phyloP scores from a whole-genome alignment of 2,888 invertebrate genomes.

The Rhagonycha fulva region DNA sequence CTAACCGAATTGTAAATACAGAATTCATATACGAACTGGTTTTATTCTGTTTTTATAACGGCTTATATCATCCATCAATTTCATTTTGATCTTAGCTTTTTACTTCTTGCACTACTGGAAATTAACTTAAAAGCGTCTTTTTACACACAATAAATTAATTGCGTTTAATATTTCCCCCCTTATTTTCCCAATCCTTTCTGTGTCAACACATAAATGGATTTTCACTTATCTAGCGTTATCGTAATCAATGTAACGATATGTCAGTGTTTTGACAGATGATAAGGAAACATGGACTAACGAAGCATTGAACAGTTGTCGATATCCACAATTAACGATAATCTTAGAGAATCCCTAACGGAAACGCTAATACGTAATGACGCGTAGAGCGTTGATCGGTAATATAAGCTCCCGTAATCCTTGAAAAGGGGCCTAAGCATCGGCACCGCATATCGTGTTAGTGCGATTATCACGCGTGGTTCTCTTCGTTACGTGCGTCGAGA shows the following conservation, averaged over 20 bases:
- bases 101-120: background rate
- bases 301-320: slow-evolving; percentile 41
- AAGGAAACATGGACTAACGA: slow-evolving; percentile 41
- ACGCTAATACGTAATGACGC: slow-evolving; percentile 49
- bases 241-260: background rate
- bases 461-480: slow-evolving; percentile 52
- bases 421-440: slow-evolving; percentile 30
- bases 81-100: background rate
- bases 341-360: slow-evolving; percentile 43
- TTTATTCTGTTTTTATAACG: background rate
- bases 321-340: slow-evolving; percentile 45
- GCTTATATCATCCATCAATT: background rate
- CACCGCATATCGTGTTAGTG: slow-evolving; percentile 48
- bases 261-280: slow-evolving; percentile 37
- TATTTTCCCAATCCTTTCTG: background rate
- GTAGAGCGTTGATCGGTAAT: slow-evolving; percentile 37
- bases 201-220: background rate
- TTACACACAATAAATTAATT: background rate
- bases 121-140: background rate
- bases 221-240: background rate
- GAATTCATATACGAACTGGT: background rate
- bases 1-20: background rate
- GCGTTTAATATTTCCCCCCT: background rate
- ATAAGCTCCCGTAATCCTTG: slow-evolving; percentile 43
- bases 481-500: slow-evolving; percentile 41